These are phyloP conservation scores for Diachasma alloeum DNA, from an alignment of 1,140 invertebrate genomes.

Conservation along the genomic window DNA sequence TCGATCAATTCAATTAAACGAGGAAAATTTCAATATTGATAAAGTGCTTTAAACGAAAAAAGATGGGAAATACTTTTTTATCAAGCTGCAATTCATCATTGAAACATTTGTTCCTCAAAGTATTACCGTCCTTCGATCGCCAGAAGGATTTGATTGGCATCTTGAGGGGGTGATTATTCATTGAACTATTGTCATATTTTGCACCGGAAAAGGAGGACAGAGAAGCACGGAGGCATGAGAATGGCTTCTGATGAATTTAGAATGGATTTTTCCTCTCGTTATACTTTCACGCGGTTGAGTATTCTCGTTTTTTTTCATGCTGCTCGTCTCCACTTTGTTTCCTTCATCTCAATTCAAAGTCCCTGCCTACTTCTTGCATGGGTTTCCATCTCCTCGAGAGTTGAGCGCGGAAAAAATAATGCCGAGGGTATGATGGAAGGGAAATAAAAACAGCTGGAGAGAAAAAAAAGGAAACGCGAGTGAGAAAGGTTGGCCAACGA, in stretches of 20 bases:
- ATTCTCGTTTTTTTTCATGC: neutral
- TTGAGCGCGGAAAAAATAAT: neutral
- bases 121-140: neutral
- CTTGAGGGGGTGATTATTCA: neutral
- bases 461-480: slow-evolving; percentile 33
- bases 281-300: slow-evolving; percentile 32
- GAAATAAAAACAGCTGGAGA: neutral
- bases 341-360: slow-evolving; percentile 10
- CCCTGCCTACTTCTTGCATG: slow-evolving; percentile 26
- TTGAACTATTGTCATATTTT: neutral
- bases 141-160: neutral
- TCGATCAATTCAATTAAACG: slow-evolving; percentile 9
- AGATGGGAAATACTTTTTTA: neutral
- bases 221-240: neutral
- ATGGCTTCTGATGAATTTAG: slow-evolving; percentile 46
- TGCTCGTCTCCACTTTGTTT: slow-evolving; percentile 27
- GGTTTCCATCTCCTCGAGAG: slow-evolving; percentile 13
- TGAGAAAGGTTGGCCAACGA: slow-evolving; percentile 40
- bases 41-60: slow-evolving; percentile 2
- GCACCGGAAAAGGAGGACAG: too few species aligned
- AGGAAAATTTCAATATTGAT: slow-evolving; percentile 9
- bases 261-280: slow-evolving; percentile 58
- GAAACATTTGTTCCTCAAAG: slow-evolving; percentile 2
- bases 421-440: neutral
- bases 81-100: neutral